Conservation (phyloP, 2,888 invertebrate genomes). For the Eilema griseolum region DNA sequence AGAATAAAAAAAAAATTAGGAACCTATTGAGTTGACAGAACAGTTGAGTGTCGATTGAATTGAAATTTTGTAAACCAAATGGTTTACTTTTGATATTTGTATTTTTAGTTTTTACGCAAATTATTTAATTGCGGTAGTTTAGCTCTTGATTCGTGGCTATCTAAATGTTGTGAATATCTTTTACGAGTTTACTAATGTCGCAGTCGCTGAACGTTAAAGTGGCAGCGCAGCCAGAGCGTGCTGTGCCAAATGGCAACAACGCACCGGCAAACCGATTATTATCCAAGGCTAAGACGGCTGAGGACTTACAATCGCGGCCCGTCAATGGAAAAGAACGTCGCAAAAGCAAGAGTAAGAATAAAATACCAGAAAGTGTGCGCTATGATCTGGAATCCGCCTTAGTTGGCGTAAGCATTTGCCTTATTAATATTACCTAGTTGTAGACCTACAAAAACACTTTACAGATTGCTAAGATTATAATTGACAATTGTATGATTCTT, state of each 20-base stretch:
- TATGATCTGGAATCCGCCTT: constrained; percentile 79
- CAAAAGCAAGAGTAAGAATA: constrained; percentile 63
- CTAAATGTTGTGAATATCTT: constrained; percentile 40
- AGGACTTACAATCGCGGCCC: constrained; percentile 32
- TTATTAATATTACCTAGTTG: neutral
- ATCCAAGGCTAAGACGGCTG: constrained; percentile 47
- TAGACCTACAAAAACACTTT: neutral
- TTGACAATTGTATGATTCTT: no score
- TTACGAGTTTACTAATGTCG: constrained; percentile 56
- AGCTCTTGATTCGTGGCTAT: constrained; percentile 32
- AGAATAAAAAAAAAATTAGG: constrained; percentile 22
- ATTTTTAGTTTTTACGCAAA: constrained; percentile 59
- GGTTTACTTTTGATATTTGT: constrained; percentile 59
- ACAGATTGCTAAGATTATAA: no score
- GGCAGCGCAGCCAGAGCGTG: constrained; percentile 12
- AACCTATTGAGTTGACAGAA: constrained; percentile 51
- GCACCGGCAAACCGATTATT: constrained; percentile 27
- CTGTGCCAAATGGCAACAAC: constrained; percentile 27
- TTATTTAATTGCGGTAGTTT: constrained; percentile 31
- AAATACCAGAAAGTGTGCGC: constrained; percentile 72
- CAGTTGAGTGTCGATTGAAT: constrained; percentile 53
- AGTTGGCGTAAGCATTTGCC: constrained; percentile 69
- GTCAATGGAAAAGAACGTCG: constrained; percentile 41
- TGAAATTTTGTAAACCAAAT: constrained; percentile 38
- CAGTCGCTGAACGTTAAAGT: constrained; percentile 57